Base-by-base conservation (phyloP, 2,113 vertebrate species). In the Emydura subglobosa region DNA sequence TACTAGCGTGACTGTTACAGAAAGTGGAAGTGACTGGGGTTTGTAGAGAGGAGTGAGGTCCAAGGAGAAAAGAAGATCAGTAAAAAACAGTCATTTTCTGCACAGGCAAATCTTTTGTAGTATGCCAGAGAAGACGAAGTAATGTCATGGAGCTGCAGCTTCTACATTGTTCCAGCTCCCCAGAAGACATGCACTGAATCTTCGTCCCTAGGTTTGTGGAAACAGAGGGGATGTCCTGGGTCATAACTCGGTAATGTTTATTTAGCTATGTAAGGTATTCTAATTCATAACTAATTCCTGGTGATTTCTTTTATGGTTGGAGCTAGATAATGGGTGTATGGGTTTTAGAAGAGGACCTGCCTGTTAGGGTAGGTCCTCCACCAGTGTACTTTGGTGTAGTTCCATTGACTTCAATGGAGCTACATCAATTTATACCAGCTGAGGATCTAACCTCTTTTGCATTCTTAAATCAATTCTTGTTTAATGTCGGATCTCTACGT, bases 401-500 rank as follows among this genome's bases (percentile, higher is more conserved):
- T 74, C 31, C 44, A 19, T 2, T 51, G 81, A 55, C 76, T 78
- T n/a, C 59, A 49, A 21, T 14, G 42, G 79, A 85, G 81, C 87
- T 24, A 21, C 39, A n/a, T 9, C 39, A 0, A 0, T 54, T 81
- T 85, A 17, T 17, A 7, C 39, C 54, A 65, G 59, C 76, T 74
- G 68, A 68, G 49, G 9, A 42, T n/a, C 3, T 55, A 14, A 10
- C 10, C 47, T 90, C 53, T 80, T 87, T 25, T 78, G 22, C 31
- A 68, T 14, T 47, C 47, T 49, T 86, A 74, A 5, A 39, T 3
- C 79, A 72, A 4, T 13, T 81, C 50, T 53, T 76, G n/a, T 27
- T 79, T 74, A 24, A 13, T 78, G 79, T 88, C 82, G 80, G 17
- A n/a, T 78, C 90, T 91, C 89, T 78, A 22, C 24, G 6, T 57